Conservation (phyloP, 2,113 vertebrate species). For the Chinchilla lanigera region DNA sequence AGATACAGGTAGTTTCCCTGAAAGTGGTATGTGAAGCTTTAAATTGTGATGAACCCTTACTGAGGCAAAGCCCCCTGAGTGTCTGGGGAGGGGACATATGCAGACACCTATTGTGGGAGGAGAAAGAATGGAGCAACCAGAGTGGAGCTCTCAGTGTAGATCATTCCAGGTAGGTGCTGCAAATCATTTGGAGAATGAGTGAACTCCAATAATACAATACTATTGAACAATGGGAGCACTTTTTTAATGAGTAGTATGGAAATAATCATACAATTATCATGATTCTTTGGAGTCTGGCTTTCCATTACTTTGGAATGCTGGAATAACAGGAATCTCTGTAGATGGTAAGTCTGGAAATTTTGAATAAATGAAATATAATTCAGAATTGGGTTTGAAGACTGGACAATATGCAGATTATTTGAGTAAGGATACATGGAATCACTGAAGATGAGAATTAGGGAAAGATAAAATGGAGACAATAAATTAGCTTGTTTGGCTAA, state of each 20-base stretch:
- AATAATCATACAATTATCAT: neutral
- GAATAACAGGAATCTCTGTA: neutral
- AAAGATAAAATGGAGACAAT: neutral
- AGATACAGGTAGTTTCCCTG: neutral
- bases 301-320: neutral
- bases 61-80: neutral
- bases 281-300: neutral
- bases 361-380: neutral
- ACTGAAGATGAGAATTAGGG: neutral
- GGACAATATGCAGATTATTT: neutral
- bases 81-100: no score
- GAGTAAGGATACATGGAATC: neutral
- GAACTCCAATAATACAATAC: neutral
- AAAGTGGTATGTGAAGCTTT: neutral
- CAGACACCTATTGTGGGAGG: neutral
- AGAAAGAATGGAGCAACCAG: neutral
- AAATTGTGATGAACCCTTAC: neutral
- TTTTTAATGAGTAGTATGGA: neutral
- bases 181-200: neutral
- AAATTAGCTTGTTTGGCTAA: neutral
- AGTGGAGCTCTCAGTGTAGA: neutral
- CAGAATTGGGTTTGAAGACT: neutral
- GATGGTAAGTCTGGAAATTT: neutral
- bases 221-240: neutral
- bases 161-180: neutral